A percentile compares a stretch with the other conserved stretches of the same genome.
Evolutionary conservation across 1,140 invertebrate species (phyloP).

Genomic region (Diplogasteroides magnus): DNA sequence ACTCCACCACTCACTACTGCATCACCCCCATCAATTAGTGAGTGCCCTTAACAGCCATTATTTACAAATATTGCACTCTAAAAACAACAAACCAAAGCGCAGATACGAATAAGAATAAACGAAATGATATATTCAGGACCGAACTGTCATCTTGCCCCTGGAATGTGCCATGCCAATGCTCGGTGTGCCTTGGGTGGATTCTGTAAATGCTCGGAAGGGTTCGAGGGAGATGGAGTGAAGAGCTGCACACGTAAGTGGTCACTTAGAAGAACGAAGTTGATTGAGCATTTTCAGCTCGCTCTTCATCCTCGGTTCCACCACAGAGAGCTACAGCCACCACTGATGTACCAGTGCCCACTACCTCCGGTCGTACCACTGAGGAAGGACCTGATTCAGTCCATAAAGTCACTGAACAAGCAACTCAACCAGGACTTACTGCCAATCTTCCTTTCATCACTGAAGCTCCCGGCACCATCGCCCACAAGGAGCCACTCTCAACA

Average conservation of each 20-base stretch:
- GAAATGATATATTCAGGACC: conserved; percentile 7
- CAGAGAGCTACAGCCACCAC: too few relatives aligned
- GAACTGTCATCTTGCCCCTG: conserved; percentile 31
- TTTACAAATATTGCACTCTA: not conserved
- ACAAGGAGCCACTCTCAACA: too few relatives aligned
- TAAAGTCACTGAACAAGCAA: not conserved
- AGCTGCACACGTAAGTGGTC: conserved; percentile 22
- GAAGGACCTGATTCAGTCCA: not conserved
- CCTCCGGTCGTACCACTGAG: not conserved
- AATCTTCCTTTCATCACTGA: too few relatives aligned
- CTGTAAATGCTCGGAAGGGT: conserved; percentile 34
- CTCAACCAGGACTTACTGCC: not conserved
- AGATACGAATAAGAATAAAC: too few relatives aligned
- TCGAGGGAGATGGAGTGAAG: conserved; percentile 38
- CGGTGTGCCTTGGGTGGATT: conserved; percentile 31
- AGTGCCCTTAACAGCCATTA: not conserved
- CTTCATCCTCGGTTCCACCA: not conserved
- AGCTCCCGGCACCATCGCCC: too few relatives aligned
- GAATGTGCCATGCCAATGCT: conserved; percentile 38
- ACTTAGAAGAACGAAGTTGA: not conserved
- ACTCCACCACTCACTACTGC: not conserved
- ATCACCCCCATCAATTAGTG: not conserved
- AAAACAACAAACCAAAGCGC: too few relatives aligned
- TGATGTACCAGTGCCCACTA: not conserved
- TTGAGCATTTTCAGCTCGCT: not conserved